Evolutionary conservation across 2,888 invertebrate genomes (phyloP).

Genomic region (Neoitamus cyanurus): DNA sequence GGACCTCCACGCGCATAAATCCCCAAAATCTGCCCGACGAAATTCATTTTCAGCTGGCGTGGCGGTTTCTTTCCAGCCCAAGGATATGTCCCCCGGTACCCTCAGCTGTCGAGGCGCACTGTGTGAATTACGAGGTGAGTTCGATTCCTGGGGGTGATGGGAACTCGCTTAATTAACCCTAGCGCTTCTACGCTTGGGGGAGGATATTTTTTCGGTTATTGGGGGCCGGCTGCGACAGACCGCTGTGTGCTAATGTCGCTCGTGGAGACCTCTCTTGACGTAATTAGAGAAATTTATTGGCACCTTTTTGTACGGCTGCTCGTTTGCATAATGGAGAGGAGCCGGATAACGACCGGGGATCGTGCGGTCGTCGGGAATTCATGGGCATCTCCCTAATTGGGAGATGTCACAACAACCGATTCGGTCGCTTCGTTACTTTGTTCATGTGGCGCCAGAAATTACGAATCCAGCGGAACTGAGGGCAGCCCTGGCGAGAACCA

Average conservation of each 20-base stretch:
- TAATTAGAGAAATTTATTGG: slow-evolving; percentile 35
- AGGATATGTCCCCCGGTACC: not conserved
- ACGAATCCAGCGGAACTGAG: not conserved
- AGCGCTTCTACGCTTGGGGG: not conserved
- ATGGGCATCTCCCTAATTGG: slow-evolving; percentile 29
- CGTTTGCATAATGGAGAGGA: slow-evolving; percentile 37
- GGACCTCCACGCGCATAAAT: not conserved
- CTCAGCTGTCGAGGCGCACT: not conserved
- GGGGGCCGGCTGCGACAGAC: slow-evolving; percentile 10
- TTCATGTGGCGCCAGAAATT: slow-evolving; percentile 34
- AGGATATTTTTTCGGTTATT: slow-evolving; percentile 13
- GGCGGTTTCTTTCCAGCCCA: not conserved
- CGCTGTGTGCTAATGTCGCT: slow-evolving; percentile 30
- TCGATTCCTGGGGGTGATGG: not conserved
- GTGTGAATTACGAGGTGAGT: not conserved
- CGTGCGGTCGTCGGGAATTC: not conserved
- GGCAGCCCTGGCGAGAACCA: not conserved
- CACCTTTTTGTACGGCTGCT: not conserved
- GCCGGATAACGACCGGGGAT: slow-evolving; percentile 4
- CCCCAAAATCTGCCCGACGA: not conserved
- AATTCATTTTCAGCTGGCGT: not conserved
- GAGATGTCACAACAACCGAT: slow-evolving; percentile 45
- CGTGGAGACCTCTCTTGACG: not conserved
- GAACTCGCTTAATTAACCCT: slow-evolving; percentile 30
- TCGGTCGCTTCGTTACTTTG: not conserved